Evolutionary conservation across 2,113 vertebrate genomes (phyloP), one percentile per base, ranked within the genome.

Genomic region (Scomber japonicus): DNA sequence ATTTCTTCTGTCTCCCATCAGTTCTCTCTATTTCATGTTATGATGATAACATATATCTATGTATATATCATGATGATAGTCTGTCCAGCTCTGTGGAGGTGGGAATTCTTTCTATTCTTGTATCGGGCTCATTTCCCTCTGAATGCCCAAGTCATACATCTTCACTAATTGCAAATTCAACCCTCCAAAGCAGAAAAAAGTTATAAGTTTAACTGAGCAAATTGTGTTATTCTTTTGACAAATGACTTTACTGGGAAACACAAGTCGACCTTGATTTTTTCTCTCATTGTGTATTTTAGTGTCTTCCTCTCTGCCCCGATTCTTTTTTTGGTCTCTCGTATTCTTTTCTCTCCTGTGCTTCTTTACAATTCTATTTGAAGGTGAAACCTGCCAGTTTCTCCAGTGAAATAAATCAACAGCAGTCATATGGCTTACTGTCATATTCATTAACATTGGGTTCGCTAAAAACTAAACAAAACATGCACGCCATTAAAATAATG

Each of bases 151-250:
- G 19, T 61, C n/a, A 48, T 24, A 46, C 46, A 53, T 59, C 62
- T 74, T 51, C 13, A 6, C 27, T 72, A 62, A 74, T 81, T 80
- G 24, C 19, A 50, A 71, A 65, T 60, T 60, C n/a, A 69, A 6
- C 21, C 66, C 49, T 49, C 31, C 10, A 56, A 62, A 78, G 50
- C 30, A 31, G 21, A 9, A 54, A 17, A 16, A 63, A 46, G 30
- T n/a, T 49, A 11, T 40, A 40, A 59, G 31, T 40, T 40, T 40
- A 40, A 65, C 21, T 3, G 9, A 45, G 61, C 8, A 56, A 68
- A 61, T 35, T 46, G 62, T 44, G 16, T 61, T 72, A 16, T 74
- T 75, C 11, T 14, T 75, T 56, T 62, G 50, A 70, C 19, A 17
- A 54, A 61, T 71, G 19, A 59, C 45, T 45, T 75, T 17, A 15